Conservation (phyloP, 2,797 vertebrate genomes). For the Hoplostethus atlanticus region DNA sequence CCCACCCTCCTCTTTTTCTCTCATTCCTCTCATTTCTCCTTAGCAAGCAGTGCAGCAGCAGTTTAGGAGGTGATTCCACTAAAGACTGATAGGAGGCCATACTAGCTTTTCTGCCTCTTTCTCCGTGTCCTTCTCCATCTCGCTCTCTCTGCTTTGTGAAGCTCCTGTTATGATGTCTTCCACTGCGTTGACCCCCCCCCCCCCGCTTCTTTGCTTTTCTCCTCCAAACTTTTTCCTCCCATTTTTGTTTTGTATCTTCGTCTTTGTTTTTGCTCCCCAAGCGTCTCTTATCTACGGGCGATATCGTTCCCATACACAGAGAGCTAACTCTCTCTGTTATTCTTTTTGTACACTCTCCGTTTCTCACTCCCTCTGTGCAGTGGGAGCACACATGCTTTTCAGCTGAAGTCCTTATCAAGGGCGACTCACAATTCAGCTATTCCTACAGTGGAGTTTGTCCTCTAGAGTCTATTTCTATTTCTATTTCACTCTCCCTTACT, state of each 20-base stretch:
- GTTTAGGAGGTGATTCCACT: slow-evolving; percentile 14
- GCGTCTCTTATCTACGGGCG: slow-evolving; percentile 24
- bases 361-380: slow-evolving; percentile 49
- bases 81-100: slow-evolving; percentile 34
- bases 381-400: slow-evolving; percentile 46
- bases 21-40: not conserved
- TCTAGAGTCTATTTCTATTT: slow-evolving; percentile 44
- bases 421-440: slow-evolving; percentile 71
- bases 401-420: slow-evolving; percentile 67
- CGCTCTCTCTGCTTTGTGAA: slow-evolving; percentile 21
- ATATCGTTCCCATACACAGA: slow-evolving; percentile 35
- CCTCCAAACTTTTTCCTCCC: slow-evolving; percentile 29
- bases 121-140: slow-evolving; percentile 7
- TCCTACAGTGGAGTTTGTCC: slow-evolving; percentile 55
- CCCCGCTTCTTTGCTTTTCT: not conserved
- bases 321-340: slow-evolving; percentile 42
- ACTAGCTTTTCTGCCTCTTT: slow-evolving; percentile 23
- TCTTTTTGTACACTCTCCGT: slow-evolving; percentile 31
- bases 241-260: not conserved
- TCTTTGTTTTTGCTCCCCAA: slow-evolving; percentile 4
- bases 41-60: slow-evolving; percentile 23
- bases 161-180: slow-evolving; percentile 39
- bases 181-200: slow-evolving; percentile 24
- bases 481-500: not conserved
- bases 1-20: not conserved